phyloP scores from a whole-genome alignment of 2,113 vertebrate species.

The Neomonachus schauinslandi region DNA sequence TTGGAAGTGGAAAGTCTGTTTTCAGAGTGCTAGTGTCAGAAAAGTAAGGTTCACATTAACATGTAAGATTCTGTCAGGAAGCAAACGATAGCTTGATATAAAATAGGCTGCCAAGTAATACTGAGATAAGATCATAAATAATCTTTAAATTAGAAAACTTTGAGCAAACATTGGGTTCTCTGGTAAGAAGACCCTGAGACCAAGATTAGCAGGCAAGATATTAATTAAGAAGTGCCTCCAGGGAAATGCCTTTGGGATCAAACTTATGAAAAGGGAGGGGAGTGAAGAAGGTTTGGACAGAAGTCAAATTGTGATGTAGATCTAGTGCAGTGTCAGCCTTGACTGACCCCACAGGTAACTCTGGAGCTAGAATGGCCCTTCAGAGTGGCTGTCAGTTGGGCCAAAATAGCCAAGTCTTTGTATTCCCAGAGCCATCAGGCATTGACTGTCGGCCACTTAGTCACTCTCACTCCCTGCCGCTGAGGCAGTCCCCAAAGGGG shows the following conservation, averaged over 20 bases:
- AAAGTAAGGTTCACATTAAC: slow-evolving; percentile 1
- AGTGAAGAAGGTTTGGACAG: not conserved
- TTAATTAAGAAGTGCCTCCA: slow-evolving; percentile 2
- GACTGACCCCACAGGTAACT: not conserved
- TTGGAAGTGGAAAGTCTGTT: not conserved
- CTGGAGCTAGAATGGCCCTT: not conserved
- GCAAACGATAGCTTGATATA: not conserved
- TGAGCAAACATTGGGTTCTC: not conserved
- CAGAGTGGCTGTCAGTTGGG: not conserved
- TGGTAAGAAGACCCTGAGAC: not conserved
- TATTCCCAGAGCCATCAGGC: not conserved
- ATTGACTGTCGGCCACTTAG: not conserved
- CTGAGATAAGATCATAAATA: not conserved
- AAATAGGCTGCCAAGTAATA: slow-evolving; percentile 18
- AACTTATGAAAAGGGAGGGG: not conserved
- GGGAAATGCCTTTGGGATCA: not conserved
- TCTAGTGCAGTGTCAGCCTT: not conserved
- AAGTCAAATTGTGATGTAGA: not conserved
- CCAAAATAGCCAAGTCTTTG: not conserved
- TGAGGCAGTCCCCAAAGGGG: not conserved
- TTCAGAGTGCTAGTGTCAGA: slow-evolving; percentile 23
- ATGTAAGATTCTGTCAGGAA: slow-evolving; percentile 20
- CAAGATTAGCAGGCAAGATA: not conserved
- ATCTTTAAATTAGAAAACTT: not conserved
- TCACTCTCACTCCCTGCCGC: not conserved